Conservation (phyloP, 1,140 invertebrate genomes). For the Drosophila repletoides region DNA sequence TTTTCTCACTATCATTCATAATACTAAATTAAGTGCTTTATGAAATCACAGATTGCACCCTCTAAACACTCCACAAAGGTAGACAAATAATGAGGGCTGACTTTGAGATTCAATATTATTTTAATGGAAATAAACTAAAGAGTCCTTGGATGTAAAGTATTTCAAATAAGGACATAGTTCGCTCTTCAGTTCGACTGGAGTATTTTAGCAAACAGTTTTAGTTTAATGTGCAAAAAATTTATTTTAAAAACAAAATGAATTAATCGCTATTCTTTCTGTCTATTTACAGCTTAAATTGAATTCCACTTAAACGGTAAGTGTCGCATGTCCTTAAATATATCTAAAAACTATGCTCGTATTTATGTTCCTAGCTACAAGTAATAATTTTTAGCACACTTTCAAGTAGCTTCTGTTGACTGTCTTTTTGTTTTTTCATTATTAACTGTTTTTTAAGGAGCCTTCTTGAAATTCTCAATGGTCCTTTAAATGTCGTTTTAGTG, state of each 20-base stretch:
- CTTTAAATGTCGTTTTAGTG: conserved; percentile 56
- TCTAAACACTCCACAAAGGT: no score
- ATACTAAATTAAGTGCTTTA: no score
- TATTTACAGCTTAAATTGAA: conserved; percentile 23
- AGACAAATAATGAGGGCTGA: no score
- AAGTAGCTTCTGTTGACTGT: neutral
- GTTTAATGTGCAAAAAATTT: neutral
- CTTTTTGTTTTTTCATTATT: neutral
- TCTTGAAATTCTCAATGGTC: conserved; percentile 13
- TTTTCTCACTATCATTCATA: no score
- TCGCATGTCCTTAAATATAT: conserved; percentile 2
- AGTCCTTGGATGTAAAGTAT: no score
- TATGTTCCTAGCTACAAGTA: neutral
- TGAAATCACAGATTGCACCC: no score
- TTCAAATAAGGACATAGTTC: no score
- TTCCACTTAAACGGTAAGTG: conserved; percentile 21
- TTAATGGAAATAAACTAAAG: no score
- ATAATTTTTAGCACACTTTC: neutral
- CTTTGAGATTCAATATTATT: no score
- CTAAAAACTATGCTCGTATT: no score
- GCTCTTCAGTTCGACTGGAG: no score
- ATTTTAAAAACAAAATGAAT: no score
- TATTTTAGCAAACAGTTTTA: neutral
- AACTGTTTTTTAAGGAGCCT: neutral
- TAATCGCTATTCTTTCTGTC: neutral